phyloP scores from a whole-genome alignment of 2,113 vertebrate genomes.

The Sciurus niger region DNA sequence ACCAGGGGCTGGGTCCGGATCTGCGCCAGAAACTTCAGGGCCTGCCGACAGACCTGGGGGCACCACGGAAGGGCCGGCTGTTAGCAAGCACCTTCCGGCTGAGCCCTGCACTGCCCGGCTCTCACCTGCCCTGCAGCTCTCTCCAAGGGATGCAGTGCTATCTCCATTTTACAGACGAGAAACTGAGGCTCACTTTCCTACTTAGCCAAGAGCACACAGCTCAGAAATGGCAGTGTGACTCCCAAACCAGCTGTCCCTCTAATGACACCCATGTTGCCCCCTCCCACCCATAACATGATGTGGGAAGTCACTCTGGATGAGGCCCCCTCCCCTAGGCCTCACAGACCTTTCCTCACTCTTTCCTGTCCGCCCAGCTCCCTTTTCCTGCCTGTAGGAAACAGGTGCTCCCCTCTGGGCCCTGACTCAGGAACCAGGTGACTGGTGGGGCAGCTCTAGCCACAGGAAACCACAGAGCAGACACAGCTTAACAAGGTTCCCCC shows the following conservation, averaged over 20 bases:
- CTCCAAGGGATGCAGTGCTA: background rate
- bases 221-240: background rate
- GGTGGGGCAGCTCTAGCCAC: constrained; percentile 48
- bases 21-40: constrained; percentile 91
- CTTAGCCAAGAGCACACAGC: background rate
- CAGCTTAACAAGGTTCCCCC: background rate
- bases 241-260: background rate
- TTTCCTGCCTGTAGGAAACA: constrained; percentile 60
- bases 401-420: background rate
- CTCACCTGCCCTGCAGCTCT: no score
- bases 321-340: background rate
- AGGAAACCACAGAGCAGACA: constrained; percentile 68
- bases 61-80: background rate
- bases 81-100: background rate
- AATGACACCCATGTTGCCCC: background rate
- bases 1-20: constrained; percentile 94
- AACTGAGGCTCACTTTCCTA: background rate
- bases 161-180: background rate
- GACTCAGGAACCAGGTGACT: constrained; percentile 69
- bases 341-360: constrained; percentile 6
- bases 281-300: background rate
- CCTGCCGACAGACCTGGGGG: constrained; percentile 92
- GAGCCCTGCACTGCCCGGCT: background rate
- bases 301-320: background rate
- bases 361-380: constrained; percentile 41